Evolutionary conservation across 2,797 vertebrate genomes (phyloP), one percentile per base, ranked within the genome.

Genomic region (Helostoma temminkii): DNA sequence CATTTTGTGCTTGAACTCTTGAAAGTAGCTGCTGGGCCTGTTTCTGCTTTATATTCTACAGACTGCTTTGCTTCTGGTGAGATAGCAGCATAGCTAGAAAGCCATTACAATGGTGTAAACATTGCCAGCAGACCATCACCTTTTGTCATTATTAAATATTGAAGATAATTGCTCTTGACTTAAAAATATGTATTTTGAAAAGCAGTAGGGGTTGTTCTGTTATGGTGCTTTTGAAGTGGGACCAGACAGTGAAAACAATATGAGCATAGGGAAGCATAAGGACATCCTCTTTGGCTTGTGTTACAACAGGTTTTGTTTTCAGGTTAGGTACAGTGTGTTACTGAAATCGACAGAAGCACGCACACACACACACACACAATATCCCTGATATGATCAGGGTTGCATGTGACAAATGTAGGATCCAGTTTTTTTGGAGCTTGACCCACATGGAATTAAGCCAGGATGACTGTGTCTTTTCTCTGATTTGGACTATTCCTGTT

Each of bases 121-220:
- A 81, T 3, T 24, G 60, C 61, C 64, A 26, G 67, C 50, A 48
- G 47, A 71, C 71, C 70, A 56, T 67, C 8, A 41, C 68, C 68
- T 83, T 87, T 76, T 81, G 71, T 78, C 62, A 49, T 55, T 73
- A 79, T 74, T 76, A 74, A 78, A 85, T 81, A 77, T 82, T 76
- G 47, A 76, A 63, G 54, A 57, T 76, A 76, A 83, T 74, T 80
- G 67, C 73, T 80, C 60, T 76, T 48, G 78, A 86, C 69, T 73
- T 61, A 71, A 47, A 86, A 82, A 85, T 71, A 47, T 60, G 62
- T 81, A 55, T 82, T 86, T 84, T 83, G 18, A 49, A 52, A 68
- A 55, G 36, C 36, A 37, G 36, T 4, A 15, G 36, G 36, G 36
- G 15, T 37, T 60, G 25, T 62, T 74, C 48, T 65, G 76, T 56